A percentile compares a stretch with the other conserved stretches of the same genome.
phyloP scores from a whole-genome alignment of 2,888 invertebrate species.

The Drosophila meridionalis region DNA sequence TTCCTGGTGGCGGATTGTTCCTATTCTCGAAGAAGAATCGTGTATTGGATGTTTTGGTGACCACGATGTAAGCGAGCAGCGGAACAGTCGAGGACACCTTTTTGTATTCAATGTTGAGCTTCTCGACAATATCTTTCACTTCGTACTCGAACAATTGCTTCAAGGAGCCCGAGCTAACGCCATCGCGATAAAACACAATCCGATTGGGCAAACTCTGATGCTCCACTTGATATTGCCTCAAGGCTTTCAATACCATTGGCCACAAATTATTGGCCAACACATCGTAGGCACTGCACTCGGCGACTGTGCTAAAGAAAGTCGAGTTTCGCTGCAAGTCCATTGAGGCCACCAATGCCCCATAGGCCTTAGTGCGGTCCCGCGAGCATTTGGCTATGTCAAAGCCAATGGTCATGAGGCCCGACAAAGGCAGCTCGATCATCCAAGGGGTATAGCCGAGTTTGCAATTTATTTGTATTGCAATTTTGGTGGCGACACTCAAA shows the following conservation, averaged over 20 bases:
- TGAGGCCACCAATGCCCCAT: conserved; percentile 93
- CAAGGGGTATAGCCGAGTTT: conserved; percentile 97
- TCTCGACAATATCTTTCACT: conserved; percentile 87
- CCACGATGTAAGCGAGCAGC: conserved; percentile 91
- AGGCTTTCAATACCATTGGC: conserved; percentile 86
- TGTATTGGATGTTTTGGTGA: conserved; percentile 95
- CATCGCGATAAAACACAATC: conserved; percentile 95
- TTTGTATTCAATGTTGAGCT: conserved; percentile 86
- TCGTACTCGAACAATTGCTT: conserved; percentile 92
- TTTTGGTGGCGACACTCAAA: conserved; percentile 94
- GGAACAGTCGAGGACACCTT: conserved; percentile 83
- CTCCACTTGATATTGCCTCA: conserved; percentile 79
- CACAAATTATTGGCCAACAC: conserved; percentile 91
- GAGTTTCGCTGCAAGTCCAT: conserved; percentile 87
- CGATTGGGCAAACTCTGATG: conserved; percentile 87
- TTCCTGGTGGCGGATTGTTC: conserved; percentile 93
- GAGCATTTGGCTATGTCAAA: conserved; percentile 96
- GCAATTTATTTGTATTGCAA: conserved; percentile 96
- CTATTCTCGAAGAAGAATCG: conserved; percentile 87
- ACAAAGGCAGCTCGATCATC: conserved; percentile 90
- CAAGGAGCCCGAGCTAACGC: conserved; percentile 96
- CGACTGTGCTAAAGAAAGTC: conserved; percentile 91
- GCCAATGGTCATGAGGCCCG: conserved; percentile 92
- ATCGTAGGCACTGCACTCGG: conserved; percentile 90
- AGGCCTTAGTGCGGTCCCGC: conserved; percentile 88